These are phyloP conservation scores for Oryzias dopingdopingensis DNA, from an alignment of 2,797 vertebrate species.

Conservation along the genomic window DNA sequence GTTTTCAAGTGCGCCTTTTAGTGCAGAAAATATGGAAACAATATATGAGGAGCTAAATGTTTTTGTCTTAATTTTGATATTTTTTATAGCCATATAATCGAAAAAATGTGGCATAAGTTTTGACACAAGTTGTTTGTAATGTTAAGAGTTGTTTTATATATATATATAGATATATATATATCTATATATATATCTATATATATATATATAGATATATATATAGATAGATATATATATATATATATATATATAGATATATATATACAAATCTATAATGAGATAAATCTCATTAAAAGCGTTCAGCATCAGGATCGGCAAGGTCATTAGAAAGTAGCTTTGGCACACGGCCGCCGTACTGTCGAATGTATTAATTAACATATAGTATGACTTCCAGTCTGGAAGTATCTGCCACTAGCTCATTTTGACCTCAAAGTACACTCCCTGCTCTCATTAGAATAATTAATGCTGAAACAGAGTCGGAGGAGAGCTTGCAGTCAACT, in stretches of 20 bases:
- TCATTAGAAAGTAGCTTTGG: slow-evolving; percentile 55
- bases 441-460: slow-evolving; percentile 76
- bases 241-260: slow-evolving; percentile 15
- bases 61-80: too few relatives aligned
- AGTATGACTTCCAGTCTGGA: slow-evolving; percentile 50
- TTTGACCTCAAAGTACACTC: slow-evolving; percentile 71
- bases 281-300: slow-evolving; percentile 31
- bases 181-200: too few relatives aligned
- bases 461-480: slow-evolving; percentile 64
- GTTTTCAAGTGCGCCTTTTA: too few relatives aligned
- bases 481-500: slow-evolving; percentile 43
- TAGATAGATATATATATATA: too few relatives aligned
- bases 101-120: too few relatives aligned
- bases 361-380: slow-evolving; percentile 63
- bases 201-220: slow-evolving; percentile 4
- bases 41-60: too few relatives aligned
- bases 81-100: too few relatives aligned
- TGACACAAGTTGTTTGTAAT: too few relatives aligned
- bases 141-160: background rate
- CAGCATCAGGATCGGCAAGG: slow-evolving; percentile 48
- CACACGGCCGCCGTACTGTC: slow-evolving; percentile 31
- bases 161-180: slow-evolving; percentile 11
- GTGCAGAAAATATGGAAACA: too few relatives aligned
- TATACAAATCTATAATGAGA: slow-evolving; percentile 41
- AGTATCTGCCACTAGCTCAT: slow-evolving; percentile 55